Conservation (phyloP, 2,888 invertebrate species). For the Mythimna vitellina region DNA sequence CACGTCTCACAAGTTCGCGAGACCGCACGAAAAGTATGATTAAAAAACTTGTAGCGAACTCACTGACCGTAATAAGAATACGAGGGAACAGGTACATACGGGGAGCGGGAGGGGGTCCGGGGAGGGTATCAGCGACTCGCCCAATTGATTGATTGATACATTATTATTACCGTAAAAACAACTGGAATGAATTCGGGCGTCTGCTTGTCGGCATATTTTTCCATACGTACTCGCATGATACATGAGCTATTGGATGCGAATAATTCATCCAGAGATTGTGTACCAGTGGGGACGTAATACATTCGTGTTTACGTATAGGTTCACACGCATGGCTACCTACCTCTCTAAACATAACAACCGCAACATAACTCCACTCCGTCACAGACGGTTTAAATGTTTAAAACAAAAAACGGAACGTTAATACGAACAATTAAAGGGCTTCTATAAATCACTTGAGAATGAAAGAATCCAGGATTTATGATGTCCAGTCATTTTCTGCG, state of each 20-base stretch:
- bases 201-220: conserved; percentile 62
- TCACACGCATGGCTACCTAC: conserved; percentile 17
- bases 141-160: conserved; percentile 72
- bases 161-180: conserved; percentile 71
- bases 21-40: conserved; percentile 76
- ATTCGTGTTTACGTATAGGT: conserved; percentile 17
- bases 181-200: conserved; percentile 66
- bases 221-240: conserved; percentile 51
- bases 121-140: conserved; percentile 22
- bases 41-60: conserved; percentile 76
- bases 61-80: conserved; percentile 70
- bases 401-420: conserved; percentile 61
- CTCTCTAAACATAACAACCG: conserved; percentile 21
- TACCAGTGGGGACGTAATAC: conserved; percentile 11
- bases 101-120: neutral
- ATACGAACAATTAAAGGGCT: conserved; percentile 65
- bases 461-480: conserved; percentile 72
- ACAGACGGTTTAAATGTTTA: conserved; percentile 59
- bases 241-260: conserved; percentile 46
- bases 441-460: conserved; percentile 70
- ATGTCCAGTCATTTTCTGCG: conserved; percentile 69
- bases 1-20: conserved; percentile 70
- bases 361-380: conserved; percentile 37
- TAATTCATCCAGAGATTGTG: conserved; percentile 27
- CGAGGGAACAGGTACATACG: conserved; percentile 59